These are phyloP conservation scores for Panopea generosa DNA, from an alignment of 2,888 invertebrate genomes.

Conservation along the genomic window DNA sequence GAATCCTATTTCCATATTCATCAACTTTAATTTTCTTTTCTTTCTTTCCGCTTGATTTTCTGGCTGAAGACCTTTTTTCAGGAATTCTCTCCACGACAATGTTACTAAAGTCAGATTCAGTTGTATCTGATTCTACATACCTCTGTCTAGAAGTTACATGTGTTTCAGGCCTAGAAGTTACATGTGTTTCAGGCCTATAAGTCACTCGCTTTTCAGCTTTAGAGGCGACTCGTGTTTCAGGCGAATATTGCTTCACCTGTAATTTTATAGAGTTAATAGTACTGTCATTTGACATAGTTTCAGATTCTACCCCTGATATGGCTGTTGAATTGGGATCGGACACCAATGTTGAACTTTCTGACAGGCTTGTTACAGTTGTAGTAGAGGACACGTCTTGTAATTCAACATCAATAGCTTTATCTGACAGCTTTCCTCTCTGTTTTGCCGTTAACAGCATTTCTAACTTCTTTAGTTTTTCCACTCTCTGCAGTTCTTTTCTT, in stretches of 20 bases:
- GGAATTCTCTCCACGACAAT: constrained; percentile 60
- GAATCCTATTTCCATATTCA: constrained; percentile 52
- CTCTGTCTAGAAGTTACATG: constrained; percentile 21
- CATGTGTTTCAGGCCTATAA: constrained; percentile 45
- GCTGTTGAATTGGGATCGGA: constrained; percentile 59
- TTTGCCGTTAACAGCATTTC: constrained; percentile 77
- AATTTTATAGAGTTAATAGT: constrained; percentile 52
- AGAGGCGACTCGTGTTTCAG: constrained; percentile 21
- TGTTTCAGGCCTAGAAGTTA: constrained; percentile 33
- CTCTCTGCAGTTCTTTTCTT: constrained; percentile 73
- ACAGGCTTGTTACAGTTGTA: constrained; percentile 62
- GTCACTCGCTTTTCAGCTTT: constrained; percentile 19
- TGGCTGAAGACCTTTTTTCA: constrained; percentile 21
- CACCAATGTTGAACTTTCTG: constrained; percentile 64
- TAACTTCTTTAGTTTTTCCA: constrained; percentile 78
- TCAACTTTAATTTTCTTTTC: constrained; percentile 53
- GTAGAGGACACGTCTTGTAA: constrained; percentile 75
- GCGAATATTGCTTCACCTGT: constrained; percentile 49
- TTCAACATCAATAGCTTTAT: constrained; percentile 71
- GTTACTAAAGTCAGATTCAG: constrained; percentile 59
- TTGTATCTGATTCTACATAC: constrained; percentile 47
- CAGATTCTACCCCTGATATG: constrained; percentile 53
- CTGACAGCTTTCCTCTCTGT: constrained; percentile 70
- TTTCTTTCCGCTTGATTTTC: constrained; percentile 43
- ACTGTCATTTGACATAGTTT: constrained; percentile 77